A percentile compares a stretch with the other conserved stretches of the same genome.
Conservation (phyloP, 2,113 vertebrate species). For the Mugil cephalus region DNA sequence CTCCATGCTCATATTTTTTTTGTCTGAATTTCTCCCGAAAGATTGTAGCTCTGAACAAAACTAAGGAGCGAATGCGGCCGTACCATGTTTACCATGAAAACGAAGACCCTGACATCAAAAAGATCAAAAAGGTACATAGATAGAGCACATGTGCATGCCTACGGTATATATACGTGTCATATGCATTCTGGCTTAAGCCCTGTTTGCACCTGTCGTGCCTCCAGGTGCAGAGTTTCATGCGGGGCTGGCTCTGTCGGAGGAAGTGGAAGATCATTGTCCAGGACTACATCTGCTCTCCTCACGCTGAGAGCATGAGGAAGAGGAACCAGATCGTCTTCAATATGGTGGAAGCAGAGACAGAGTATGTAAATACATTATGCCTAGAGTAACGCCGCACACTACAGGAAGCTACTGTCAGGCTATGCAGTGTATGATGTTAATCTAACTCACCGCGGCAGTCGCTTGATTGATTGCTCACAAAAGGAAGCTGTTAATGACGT, state of each 20-base stretch:
- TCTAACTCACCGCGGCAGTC: background rate
- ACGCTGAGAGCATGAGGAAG: slow-evolving; percentile 98
- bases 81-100: slow-evolving; percentile 93
- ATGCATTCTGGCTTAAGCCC: background rate
- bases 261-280: slow-evolving; percentile 99
- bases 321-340: slow-evolving; percentile 99
- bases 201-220: slow-evolving; percentile 16
- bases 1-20: slow-evolving; percentile 11
- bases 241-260: slow-evolving; percentile 96
- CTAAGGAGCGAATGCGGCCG: slow-evolving; percentile 97
- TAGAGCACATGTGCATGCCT: no score
- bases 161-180: background rate
- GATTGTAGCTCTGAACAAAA: slow-evolving; percentile 98
- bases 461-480: no score
- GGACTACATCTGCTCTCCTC: slow-evolving; percentile 99
- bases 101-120: slow-evolving; percentile 98
- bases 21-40: slow-evolving; percentile 62
- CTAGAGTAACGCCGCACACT: background rate
- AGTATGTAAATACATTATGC: slow-evolving; percentile 80
- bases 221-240: slow-evolving; percentile 99
- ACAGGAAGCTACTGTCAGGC: background rate
- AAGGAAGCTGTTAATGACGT: background rate
- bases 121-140: slow-evolving; percentile 95
- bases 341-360: slow-evolving; percentile 98
- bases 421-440: background rate